These are phyloP conservation scores for Eudyptes chrysolophus DNA, from an alignment of 2,113 vertebrate genomes.

Conservation along the genomic window DNA sequence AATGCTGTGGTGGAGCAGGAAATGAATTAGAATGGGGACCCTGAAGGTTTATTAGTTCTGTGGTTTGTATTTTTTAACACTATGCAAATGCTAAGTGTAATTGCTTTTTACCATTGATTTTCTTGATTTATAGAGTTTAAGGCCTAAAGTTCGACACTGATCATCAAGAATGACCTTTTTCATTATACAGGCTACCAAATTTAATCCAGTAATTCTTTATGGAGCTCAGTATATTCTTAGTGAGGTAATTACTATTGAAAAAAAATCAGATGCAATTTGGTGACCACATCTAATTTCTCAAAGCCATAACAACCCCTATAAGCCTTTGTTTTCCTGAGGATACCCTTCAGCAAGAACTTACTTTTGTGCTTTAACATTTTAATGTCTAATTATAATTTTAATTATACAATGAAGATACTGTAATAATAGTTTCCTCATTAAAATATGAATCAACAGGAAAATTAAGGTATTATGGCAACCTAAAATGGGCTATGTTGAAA, in stretches of 20 bases:
- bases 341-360: constrained; percentile 45
- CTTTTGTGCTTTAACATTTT: constrained; percentile 51
- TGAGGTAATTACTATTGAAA: constrained; percentile 12
- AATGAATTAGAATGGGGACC: not conserved
- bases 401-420: constrained; percentile 49
- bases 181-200: constrained; percentile 20
- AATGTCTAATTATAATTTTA: constrained; percentile 66
- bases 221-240: not conserved
- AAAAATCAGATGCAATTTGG: constrained; percentile 3
- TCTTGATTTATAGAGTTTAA: constrained; percentile 39
- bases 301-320: constrained; percentile 12
- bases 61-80: constrained; percentile 3
- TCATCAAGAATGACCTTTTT: constrained; percentile 45
- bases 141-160: not conserved
- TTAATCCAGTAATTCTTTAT: constrained; percentile 10
- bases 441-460: constrained; percentile 58
- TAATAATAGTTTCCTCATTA: constrained; percentile 47
- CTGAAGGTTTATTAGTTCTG: constrained; percentile 27
- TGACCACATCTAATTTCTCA: constrained; percentile 51
- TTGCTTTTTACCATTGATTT: constrained; percentile 37
- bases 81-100: constrained; percentile 38
- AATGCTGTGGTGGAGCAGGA: not conserved
- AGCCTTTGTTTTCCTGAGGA: constrained; percentile 42
- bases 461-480: not conserved
- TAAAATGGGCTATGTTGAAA: not conserved